phyloP scores from a whole-genome alignment of 2,113 vertebrate genomes.

The Hydropotes inermis region DNA sequence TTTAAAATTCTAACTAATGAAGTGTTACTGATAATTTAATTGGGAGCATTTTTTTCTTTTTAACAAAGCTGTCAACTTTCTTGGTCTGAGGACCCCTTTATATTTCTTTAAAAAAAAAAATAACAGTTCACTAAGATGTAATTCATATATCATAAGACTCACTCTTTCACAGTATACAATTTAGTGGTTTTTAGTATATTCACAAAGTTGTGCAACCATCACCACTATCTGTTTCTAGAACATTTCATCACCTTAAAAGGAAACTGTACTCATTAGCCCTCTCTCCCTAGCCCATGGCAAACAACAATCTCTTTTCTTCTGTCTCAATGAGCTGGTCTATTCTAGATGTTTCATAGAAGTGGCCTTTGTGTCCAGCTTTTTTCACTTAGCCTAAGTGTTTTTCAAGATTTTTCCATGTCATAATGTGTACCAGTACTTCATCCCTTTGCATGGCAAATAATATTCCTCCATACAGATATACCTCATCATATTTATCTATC shows the following conservation, averaged over 20 bases:
- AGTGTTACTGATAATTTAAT: not conserved
- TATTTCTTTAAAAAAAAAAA: not conserved
- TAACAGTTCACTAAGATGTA: not conserved
- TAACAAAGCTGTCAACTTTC: not conserved
- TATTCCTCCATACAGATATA: not conserved
- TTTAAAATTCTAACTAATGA: not conserved
- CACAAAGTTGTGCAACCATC: not conserved
- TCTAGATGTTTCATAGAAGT: not conserved
- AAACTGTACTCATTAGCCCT: not conserved
- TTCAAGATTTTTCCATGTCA: not conserved
- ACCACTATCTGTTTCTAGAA: constrained; percentile 3
- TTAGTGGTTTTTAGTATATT: not conserved
- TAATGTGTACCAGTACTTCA: not conserved
- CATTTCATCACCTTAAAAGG: not conserved
- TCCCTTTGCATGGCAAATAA: not conserved
- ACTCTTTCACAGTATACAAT: not conserved
- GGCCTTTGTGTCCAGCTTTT: not conserved
- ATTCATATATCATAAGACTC: not conserved
- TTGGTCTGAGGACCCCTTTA: not conserved
- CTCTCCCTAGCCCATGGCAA: not conserved
- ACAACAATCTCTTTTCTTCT: not conserved
- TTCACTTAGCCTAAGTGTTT: not conserved
- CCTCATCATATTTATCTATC: not conserved
- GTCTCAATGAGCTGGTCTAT: not conserved
- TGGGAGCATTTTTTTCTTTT: constrained; percentile 30